These are phyloP conservation scores for Pangasius sanitwongsei DNA, from an alignment of 2,797 vertebrate genomes.

Conservation along the genomic window DNA sequence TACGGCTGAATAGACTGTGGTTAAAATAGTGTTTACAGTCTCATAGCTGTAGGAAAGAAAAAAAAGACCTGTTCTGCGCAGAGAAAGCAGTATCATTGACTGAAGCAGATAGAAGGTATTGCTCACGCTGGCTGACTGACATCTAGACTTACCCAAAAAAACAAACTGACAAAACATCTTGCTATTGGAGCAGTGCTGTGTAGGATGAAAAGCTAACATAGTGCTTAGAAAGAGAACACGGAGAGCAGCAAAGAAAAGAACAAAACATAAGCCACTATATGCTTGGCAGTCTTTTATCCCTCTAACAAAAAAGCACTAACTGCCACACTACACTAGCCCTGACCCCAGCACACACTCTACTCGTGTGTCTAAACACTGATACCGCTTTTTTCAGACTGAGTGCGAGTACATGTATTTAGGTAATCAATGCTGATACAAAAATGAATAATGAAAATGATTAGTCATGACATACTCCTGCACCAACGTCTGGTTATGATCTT, in stretches of 20 bases:
- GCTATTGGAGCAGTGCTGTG: constrained; percentile 3
- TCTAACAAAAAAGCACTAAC: neutral
- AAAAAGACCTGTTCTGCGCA: neutral
- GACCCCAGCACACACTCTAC: neutral
- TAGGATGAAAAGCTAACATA: constrained; percentile 12
- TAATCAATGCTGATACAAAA: neutral
- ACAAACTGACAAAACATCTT: constrained; percentile 20
- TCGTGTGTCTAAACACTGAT: neutral
- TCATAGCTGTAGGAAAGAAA: neutral
- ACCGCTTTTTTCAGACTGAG: neutral
- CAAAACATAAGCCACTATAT: constrained; percentile 3
- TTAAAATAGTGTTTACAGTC: neutral
- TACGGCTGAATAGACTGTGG: neutral
- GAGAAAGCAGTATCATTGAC: neutral
- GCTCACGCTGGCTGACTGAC: constrained; percentile 16
- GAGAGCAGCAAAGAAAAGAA: constrained; percentile 5
- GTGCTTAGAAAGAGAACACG: constrained; percentile 9
- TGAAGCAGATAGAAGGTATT: neutral
- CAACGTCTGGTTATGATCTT: neutral
- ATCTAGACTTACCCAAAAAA: neutral
- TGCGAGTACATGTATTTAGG: neutral
- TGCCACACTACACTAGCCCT: neutral
- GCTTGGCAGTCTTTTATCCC: neutral
- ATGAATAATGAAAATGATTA: neutral
- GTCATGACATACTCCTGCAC: neutral